Evolutionary conservation across 2,113 vertebrate genomes (phyloP).

Genomic region (Lontra canadensis): DNA sequence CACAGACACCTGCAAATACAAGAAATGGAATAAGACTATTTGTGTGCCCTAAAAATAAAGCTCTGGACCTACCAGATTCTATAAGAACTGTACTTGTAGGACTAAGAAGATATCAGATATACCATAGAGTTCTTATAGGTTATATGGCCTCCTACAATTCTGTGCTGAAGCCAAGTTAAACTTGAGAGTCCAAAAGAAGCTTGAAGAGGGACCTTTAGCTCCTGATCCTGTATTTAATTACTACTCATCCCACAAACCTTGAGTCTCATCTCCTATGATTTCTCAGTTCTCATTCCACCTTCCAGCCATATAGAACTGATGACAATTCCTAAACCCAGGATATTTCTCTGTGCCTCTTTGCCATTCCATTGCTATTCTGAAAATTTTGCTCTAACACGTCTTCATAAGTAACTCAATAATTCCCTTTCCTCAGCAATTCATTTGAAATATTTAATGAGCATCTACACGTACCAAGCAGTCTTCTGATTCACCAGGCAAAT

Average conservation of each 20-base stretch:
- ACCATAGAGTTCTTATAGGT: too few relatives aligned
- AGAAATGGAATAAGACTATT: neutral
- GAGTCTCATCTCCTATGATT: neutral
- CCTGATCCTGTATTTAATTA: neutral
- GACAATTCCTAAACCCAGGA: neutral
- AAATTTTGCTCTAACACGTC: neutral
- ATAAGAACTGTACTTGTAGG: neutral
- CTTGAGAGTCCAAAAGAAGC: neutral
- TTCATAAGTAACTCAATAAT: neutral
- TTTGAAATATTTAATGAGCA: neutral
- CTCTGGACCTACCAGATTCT: neutral
- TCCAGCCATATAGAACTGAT: neutral
- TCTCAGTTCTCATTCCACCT: neutral
- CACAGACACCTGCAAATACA: neutral
- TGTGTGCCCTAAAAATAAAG: neutral
- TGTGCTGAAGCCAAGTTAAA: neutral
- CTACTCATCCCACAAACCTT: neutral
- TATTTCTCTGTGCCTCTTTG: neutral
- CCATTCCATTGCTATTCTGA: neutral
- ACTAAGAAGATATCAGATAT: neutral
- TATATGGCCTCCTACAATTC: neutral
- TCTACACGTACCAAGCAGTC: neutral
- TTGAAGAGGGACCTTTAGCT: neutral
- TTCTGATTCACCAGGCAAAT: neutral
- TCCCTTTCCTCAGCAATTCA: neutral